These are phyloP conservation scores for Harpalus rufipes DNA, from an alignment of 2,888 invertebrate species.

Conservation along the genomic window DNA sequence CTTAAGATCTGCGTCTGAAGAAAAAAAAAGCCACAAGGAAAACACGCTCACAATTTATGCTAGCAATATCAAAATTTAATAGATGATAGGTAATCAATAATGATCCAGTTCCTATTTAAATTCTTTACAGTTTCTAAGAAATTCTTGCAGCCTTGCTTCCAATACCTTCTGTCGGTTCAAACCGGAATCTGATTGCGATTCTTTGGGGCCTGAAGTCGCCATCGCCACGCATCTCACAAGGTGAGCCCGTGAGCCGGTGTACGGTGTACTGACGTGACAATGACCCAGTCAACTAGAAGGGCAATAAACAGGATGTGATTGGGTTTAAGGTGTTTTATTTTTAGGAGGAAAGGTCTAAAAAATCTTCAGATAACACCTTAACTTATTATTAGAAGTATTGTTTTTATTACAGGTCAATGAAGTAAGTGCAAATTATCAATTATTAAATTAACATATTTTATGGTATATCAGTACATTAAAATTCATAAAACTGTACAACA, in stretches of 20 bases:
- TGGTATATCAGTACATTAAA: too few relatives aligned
- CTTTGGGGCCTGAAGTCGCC: conserved; percentile 13
- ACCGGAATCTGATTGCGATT: conserved; percentile 49
- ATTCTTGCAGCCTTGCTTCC: conserved; percentile 2
- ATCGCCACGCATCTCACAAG: conserved; percentile 52
- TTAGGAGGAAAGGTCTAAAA: conserved; percentile 30
- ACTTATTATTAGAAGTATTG: conserved; percentile 4
- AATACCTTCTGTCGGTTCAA: conserved; percentile 48
- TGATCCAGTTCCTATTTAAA: neutral
- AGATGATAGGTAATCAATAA: neutral
- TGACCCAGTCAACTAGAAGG: conserved; percentile 54
- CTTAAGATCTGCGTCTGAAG: too few relatives aligned
- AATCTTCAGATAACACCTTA: neutral
- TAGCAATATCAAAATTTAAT: too few relatives aligned
- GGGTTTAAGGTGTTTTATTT: conserved; percentile 20
- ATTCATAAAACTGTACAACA: too few relatives aligned
- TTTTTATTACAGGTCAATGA: neutral
- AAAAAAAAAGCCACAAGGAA: too few relatives aligned
- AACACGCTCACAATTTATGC: too few relatives aligned
- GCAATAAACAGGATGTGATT: conserved; percentile 37
- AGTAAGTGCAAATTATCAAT: neutral
- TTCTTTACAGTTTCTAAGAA: neutral
- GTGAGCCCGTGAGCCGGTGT: conserved; percentile 53
- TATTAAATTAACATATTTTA: too few relatives aligned
- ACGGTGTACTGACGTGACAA: conserved; percentile 50